These are phyloP conservation scores for Myzus persicae DNA, from an alignment of 1,140 invertebrate genomes.

Conservation along the genomic window DNA sequence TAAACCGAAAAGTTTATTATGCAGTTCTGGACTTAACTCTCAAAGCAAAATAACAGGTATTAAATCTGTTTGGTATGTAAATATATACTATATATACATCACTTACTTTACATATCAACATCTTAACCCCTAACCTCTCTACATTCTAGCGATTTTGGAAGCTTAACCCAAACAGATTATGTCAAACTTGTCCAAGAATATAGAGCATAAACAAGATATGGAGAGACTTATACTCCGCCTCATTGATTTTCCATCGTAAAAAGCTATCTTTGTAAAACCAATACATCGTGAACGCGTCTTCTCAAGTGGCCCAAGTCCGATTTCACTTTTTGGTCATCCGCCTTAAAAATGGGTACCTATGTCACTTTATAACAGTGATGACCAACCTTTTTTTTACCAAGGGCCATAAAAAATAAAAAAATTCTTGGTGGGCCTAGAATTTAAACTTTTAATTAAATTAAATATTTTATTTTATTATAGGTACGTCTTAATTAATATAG, in stretches of 20 bases:
- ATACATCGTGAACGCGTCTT: not conserved
- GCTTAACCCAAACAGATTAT: not conserved
- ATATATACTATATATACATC: not conserved
- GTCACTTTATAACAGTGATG: too few relatives aligned
- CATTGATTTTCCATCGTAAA: not conserved
- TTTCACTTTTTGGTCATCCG: not conserved
- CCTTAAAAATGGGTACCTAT: not conserved
- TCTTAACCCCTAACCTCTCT: not conserved
- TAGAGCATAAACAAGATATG: slow-evolving; percentile 12
- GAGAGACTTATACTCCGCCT: not conserved
- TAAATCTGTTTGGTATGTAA: slow-evolving; percentile 15
- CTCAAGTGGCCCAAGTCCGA: too few relatives aligned
- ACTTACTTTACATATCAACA: not conserved
- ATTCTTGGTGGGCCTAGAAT: too few relatives aligned
- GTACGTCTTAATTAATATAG: too few relatives aligned
- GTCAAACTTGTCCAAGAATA: not conserved
- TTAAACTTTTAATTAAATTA: too few relatives aligned
- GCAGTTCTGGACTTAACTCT: not conserved
- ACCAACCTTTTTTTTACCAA: too few relatives aligned
- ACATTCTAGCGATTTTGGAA: not conserved
- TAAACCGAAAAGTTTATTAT: not conserved
- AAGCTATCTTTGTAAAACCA: not conserved
- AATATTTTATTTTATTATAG: too few relatives aligned
- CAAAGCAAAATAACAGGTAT: slow-evolving; percentile 28
- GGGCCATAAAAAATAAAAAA: too few relatives aligned